phyloP scores from a whole-genome alignment of 2,888 invertebrate genomes.

The Standfussiana lucernea region DNA sequence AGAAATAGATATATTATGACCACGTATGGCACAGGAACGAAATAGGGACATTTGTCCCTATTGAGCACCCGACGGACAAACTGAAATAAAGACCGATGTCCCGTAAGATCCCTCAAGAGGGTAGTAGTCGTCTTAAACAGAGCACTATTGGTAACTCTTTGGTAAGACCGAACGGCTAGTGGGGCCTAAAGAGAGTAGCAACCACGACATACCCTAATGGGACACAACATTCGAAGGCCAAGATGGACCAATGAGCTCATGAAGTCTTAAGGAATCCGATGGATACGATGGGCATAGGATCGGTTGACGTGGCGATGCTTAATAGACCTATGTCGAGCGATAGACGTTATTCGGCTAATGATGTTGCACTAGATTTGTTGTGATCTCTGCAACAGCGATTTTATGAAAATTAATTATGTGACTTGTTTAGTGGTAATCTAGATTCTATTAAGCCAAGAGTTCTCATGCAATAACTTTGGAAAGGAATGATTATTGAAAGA shows the following conservation, averaged over 20 bases:
- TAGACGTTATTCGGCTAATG: neutral
- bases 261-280: neutral
- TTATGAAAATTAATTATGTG: too few relatives aligned
- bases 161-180: neutral
- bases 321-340: neutral
- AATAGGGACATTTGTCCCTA: too few relatives aligned
- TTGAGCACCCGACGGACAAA: too few relatives aligned
- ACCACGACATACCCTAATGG: neutral
- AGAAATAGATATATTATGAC: too few relatives aligned
- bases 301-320: neutral
- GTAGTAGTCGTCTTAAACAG: neutral
- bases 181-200: neutral
- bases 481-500: neutral
- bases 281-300: too few relatives aligned
- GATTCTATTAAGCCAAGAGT: neutral
- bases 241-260: neutral
- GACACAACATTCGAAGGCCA: neutral
- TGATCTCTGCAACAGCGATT: too few relatives aligned
- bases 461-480: neutral
- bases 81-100: too few relatives aligned
- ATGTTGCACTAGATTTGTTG: too few relatives aligned
- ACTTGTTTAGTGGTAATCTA: neutral
- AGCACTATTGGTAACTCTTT: constrained; percentile 1
- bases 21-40: too few relatives aligned
- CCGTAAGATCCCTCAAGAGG: too few relatives aligned